Percentiles rank a stretch among this genome's conserved stretches.
phyloP scores from a whole-genome alignment of 2,113 vertebrate species.

The Lynx canadensis region DNA sequence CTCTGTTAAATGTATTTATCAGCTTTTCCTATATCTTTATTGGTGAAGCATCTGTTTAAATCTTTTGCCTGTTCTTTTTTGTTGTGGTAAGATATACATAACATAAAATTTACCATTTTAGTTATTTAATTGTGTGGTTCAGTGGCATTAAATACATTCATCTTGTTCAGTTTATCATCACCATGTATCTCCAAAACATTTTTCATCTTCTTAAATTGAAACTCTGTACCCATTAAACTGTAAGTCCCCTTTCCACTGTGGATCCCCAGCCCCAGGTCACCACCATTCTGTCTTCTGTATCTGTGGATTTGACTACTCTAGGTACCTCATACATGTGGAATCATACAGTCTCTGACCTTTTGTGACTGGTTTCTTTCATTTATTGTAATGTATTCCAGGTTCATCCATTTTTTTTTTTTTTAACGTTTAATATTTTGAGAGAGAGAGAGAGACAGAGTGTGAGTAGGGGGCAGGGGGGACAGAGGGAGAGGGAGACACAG shows the following conservation, averaged over 20 bases:
- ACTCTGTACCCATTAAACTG: not conserved
- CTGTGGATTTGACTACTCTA: not conserved
- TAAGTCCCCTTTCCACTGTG: not conserved
- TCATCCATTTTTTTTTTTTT: not conserved
- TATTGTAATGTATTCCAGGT: not conserved
- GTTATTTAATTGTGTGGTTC: not conserved
- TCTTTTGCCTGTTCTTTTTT: not conserved
- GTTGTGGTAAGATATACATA: not conserved
- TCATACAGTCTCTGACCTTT: not conserved
- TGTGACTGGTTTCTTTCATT: not conserved
- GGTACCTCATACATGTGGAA: not conserved
- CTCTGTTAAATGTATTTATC: not conserved
- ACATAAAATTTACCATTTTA: not conserved
- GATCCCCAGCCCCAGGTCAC: not conserved
- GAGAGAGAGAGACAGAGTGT: too few relatives aligned
- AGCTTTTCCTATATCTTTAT: not conserved
- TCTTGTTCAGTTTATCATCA: not conserved
- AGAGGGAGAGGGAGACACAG: too few relatives aligned
- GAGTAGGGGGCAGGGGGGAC: too few relatives aligned
- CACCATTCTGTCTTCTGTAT: not conserved
- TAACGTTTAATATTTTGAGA: too few relatives aligned
- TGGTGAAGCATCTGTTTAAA: not conserved
- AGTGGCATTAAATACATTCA: not conserved
- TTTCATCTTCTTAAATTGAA: not conserved
- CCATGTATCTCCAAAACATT: not conserved